Conservation (phyloP, 2,797 vertebrate genomes). For the Scyliorhinus canicula region DNA sequence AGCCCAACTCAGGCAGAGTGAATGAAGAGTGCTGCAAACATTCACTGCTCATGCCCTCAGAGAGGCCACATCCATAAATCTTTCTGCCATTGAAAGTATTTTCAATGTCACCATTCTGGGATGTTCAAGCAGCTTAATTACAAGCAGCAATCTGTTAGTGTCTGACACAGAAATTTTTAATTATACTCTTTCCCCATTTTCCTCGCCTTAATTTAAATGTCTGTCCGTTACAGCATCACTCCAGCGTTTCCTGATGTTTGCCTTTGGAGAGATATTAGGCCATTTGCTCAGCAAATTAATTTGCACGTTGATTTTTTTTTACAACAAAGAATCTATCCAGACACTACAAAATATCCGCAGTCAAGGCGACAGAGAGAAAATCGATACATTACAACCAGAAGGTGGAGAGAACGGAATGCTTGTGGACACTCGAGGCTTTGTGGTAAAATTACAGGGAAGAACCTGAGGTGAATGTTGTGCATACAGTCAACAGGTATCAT, state of each 20-base stretch:
- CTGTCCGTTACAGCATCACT: too few species aligned
- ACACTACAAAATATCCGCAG: not conserved
- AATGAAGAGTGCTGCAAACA: not conserved
- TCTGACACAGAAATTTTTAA: not conserved
- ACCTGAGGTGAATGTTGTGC: not conserved
- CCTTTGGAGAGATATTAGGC: not conserved
- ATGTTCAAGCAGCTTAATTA: not conserved
- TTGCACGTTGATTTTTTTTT: slow-evolving; percentile 13
- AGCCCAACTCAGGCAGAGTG: not conserved
- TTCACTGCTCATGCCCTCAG: not conserved
- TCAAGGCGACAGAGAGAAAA: slow-evolving; percentile 10
- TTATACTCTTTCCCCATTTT: not conserved
- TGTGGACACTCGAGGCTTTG: not conserved
- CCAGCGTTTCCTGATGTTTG: not conserved
- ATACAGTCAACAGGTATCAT: not conserved
- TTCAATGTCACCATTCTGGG: not conserved
- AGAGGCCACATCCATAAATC: slow-evolving; percentile 19
- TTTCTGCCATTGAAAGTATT: not conserved
- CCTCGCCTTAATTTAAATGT: not conserved
- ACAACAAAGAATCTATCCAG: not conserved
- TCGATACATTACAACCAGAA: not conserved
- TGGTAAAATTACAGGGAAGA: not conserved
- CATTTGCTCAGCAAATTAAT: slow-evolving; percentile 5
- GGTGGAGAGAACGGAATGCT: not conserved
- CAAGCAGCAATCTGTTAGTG: not conserved